phyloP scores from a whole-genome alignment of 2,797 vertebrate species.

The Macrochelys suwanniensis region DNA sequence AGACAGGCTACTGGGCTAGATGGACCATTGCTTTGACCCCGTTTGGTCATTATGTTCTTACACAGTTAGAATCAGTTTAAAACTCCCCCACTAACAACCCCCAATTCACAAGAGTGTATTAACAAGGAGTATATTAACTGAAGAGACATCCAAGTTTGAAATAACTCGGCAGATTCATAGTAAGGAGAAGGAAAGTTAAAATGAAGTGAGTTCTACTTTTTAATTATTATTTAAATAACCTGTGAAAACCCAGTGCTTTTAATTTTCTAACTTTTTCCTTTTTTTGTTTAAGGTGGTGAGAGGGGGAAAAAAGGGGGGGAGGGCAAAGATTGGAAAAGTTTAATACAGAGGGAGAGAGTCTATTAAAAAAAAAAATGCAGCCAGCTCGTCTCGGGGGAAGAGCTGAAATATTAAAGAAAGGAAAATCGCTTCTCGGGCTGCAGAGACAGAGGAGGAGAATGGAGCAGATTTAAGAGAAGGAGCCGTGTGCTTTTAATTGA shows the following conservation, averaged over 20 bases:
- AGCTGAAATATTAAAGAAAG: constrained; percentile 72
- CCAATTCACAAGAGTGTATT: accelerated
- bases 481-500: constrained; percentile 69
- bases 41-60: not conserved
- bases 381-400: constrained; percentile 56
- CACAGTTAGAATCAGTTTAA: not conserved
- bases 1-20: not conserved
- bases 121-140: not conserved
- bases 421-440: constrained; percentile 68
- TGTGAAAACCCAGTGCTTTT: constrained; percentile 51
- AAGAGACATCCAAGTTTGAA: not conserved
- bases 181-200: not conserved
- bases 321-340: constrained; percentile 70
- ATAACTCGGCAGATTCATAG: not conserved
- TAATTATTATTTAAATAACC: constrained; percentile 48
- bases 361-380: constrained; percentile 57
- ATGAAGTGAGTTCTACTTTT: not conserved
- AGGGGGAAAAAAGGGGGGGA: constrained; percentile 8
- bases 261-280: constrained; percentile 42
- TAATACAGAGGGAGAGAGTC: constrained; percentile 71
- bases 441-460: constrained; percentile 54
- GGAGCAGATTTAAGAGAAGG: constrained; percentile 51
- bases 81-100: not conserved
- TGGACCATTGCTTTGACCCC: not conserved
- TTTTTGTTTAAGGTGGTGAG: constrained; percentile 50